Base-by-base conservation (phyloP, 2,113 vertebrate genomes). In the Balaeniceps rex region DNA sequence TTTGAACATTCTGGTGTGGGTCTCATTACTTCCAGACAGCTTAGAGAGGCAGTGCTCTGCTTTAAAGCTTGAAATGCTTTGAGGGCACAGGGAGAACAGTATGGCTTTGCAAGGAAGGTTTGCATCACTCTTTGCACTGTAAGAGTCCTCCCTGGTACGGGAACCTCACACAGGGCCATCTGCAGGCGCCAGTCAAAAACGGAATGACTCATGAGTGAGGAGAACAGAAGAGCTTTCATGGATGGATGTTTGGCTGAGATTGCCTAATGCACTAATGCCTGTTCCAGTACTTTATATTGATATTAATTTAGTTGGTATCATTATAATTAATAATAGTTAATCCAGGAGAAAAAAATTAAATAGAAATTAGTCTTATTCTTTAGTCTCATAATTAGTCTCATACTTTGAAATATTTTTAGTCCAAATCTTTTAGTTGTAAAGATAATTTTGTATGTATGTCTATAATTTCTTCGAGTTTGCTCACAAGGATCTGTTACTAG, bases 11-110 rank as follows among this genome's bases (percentile, higher is more conserved):
- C 88, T 12, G 0, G 54, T 74, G 54, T 52, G 64, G 83, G 85
- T 93, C 94, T 88, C 6, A 14, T 89, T 96, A 92, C 92, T 92
- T 74, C 52, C 42, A 93, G 97, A 21, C 88, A 85, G 88, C 58
- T 63, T 63, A 5, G 51, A 91, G 75, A 96, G 94, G 94, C 88
- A 93, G 77, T 21, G 57, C 96, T 93, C 83, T 61, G 83, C 95
- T 96, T 83, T 90, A 80, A 68, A 96, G 91, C 61, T 54, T 57
- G 81, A 68, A 91, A 81, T 64, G 64, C 95, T 97, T 92, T 90
- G 90, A 87, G 95, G 72, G 71, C 76, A 51, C 69, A 52, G 75
- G 69, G 89, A 90, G 88, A 51, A 71, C 28, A 69, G 88, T 42
- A 25, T n/a, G 71, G 93, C 84, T 96, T 92, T 74, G 70, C 69